Evolutionary conservation across 2,113 vertebrate genomes (phyloP).

Genomic region (Ageneiosus marmoratus): DNA sequence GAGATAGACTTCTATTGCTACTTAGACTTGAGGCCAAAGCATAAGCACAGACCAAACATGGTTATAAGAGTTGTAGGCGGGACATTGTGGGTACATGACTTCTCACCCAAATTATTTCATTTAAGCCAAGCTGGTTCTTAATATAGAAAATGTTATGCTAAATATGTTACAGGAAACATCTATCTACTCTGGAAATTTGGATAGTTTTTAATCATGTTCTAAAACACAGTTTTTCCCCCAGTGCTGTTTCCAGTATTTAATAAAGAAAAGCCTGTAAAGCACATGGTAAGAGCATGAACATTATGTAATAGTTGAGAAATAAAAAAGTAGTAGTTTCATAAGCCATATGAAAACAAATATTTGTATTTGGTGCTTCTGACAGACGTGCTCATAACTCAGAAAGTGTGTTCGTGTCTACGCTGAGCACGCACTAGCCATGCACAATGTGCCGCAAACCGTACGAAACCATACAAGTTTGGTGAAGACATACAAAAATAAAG

Average conservation of each 20-base stretch:
- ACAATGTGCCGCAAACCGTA: conserved; percentile 62
- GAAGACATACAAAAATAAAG: conserved; percentile 75
- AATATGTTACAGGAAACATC: neutral
- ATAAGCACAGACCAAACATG: neutral
- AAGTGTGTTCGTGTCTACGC: conserved; percentile 38
- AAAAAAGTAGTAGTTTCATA: neutral
- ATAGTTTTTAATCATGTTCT: neutral
- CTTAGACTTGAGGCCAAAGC: neutral
- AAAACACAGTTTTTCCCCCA: neutral
- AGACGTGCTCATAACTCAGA: conserved; percentile 52
- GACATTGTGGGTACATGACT: neutral
- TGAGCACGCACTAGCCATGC: conserved; percentile 61
- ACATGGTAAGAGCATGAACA: neutral
- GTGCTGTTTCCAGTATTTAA: neutral
- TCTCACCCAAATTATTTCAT: neutral
- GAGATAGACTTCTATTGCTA: neutral
- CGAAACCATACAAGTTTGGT: conserved; percentile 38
- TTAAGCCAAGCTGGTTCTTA: neutral
- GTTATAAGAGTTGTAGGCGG: neutral
- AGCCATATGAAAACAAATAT: conserved; percentile 60
- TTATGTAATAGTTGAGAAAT: neutral
- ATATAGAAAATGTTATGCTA: neutral
- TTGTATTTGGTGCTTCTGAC: conserved; percentile 64
- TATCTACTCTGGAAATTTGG: neutral
- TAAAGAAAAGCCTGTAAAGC: neutral